Evolutionary conservation across 2,888 invertebrate genomes (phyloP).

Genomic region (Lymantria monacha): DNA sequence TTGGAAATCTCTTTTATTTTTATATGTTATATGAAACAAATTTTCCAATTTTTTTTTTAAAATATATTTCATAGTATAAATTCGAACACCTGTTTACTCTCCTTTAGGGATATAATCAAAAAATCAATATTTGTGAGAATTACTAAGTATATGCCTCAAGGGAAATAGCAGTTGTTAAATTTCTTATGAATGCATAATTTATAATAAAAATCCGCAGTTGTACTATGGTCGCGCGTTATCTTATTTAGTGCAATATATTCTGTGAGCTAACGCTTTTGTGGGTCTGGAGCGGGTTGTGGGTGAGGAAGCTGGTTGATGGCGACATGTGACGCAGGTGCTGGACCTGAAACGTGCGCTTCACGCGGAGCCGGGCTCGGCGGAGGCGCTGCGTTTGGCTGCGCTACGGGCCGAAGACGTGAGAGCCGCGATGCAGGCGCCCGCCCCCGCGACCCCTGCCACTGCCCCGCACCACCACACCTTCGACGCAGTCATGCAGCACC

Average conservation of each 20-base stretch:
- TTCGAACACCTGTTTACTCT: no score
- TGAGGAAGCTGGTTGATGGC: slow-evolving; percentile 27
- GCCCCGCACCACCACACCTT: slow-evolving; percentile 78
- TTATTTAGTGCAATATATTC: no score
- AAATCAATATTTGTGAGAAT: no score
- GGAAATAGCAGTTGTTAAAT: no score
- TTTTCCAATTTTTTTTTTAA: no score
- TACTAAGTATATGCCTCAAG: no score
- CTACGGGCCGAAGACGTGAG: slow-evolving; percentile 80
- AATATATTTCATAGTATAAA: no score
- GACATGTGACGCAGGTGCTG: slow-evolving; percentile 85
- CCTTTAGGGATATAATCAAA: no score
- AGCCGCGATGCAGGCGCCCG: slow-evolving; percentile 62
- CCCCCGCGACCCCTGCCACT: slow-evolving; percentile 46
- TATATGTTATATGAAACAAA: no score
- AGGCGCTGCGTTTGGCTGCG: slow-evolving; percentile 79
- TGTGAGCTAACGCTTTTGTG: not conserved
- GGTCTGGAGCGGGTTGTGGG: slow-evolving; percentile 4
- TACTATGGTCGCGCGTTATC: not conserved
- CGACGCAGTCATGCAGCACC: slow-evolving; percentile 81
- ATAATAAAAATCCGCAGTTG: not conserved
- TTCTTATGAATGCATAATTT: no score
- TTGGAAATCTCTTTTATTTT: no score
- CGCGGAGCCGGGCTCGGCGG: slow-evolving; percentile 85
- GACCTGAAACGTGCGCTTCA: slow-evolving; percentile 91